phyloP scores from a whole-genome alignment of 2,113 vertebrate genomes.

The Eubucco bourcierii region DNA sequence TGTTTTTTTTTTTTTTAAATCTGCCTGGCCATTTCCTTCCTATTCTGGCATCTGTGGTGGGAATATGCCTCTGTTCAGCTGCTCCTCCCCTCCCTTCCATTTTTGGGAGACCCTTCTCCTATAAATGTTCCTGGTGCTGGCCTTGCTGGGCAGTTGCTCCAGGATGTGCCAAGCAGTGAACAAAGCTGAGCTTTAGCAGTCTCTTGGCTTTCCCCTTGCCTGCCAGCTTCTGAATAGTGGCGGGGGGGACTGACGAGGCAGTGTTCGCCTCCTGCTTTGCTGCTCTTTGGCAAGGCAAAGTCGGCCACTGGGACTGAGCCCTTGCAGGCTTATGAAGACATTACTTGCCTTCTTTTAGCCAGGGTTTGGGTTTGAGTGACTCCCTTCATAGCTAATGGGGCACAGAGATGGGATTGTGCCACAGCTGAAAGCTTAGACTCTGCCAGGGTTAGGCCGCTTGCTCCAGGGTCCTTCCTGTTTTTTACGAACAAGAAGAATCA shows the following conservation, averaged over 20 bases:
- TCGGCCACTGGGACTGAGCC: neutral
- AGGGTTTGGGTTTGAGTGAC: neutral
- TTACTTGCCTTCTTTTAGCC: neutral
- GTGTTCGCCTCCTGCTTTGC: neutral
- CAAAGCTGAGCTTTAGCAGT: constrained; percentile 57
- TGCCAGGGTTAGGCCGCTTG: neutral
- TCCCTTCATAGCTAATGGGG: neutral
- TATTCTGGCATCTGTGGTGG: constrained; percentile 36
- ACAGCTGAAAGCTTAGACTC: neutral
- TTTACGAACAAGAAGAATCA: neutral
- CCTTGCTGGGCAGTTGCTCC: neutral
- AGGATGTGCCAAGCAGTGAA: neutral
- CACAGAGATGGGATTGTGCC: constrained; percentile 39
- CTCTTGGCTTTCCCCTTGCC: constrained; percentile 25
- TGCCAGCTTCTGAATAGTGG: constrained; percentile 44
- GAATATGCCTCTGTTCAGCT: constrained; percentile 12
- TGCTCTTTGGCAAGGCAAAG: neutral
- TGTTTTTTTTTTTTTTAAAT: neutral
- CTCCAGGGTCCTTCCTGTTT: neutral
- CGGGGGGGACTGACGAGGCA: constrained; percentile 9
- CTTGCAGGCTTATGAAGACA: constrained; percentile 3
- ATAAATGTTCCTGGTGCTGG: neutral
- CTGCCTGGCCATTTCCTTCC: constrained; percentile 37
- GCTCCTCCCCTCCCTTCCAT: neutral
- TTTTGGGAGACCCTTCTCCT: constrained; percentile 50